A percentile compares a stretch with the other conserved stretches of the same genome.
phyloP scores from a whole-genome alignment of 2,888 invertebrate species.

The Volucella bombylans region DNA sequence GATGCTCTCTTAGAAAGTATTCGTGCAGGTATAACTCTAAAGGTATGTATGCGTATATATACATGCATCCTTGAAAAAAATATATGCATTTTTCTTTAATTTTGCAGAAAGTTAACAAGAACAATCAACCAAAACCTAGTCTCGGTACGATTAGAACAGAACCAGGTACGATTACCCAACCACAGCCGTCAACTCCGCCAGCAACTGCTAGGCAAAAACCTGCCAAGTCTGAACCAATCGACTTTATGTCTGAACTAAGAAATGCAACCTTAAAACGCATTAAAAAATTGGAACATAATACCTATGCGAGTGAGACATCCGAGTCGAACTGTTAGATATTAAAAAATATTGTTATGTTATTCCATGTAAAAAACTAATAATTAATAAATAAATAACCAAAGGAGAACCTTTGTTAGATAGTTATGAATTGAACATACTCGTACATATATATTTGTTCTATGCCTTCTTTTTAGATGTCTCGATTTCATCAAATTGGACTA shows the following conservation, averaged over 20 bases:
- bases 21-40: conserved; percentile 77
- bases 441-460: no score
- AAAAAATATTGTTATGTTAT: neutral
- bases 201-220: conserved; percentile 4
- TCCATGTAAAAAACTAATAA: neutral
- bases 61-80: neutral
- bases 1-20: conserved; percentile 79
- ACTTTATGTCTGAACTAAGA: conserved; percentile 63
- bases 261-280: conserved; percentile 64
- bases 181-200: neutral
- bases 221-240: conserved; percentile 29
- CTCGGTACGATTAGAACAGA: conserved; percentile 1
- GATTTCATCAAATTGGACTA: no score
- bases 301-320: conserved; percentile 73
- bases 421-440: no score
- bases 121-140: conserved; percentile 3
- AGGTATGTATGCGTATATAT: conserved; percentile 74
- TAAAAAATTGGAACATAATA: conserved; percentile 76
- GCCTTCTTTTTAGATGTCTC: no score
- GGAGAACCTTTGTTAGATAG: neutral
- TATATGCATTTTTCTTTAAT: neutral
- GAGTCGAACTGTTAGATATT: conserved; percentile 75
- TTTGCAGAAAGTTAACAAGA: conserved; percentile 77
- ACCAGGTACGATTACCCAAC: neutral
- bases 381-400: neutral